Percentiles rank a stretch among this genome's conserved stretches.
phyloP scores from a whole-genome alignment of 2,797 vertebrate genomes.

The Xerus rutilus region DNA sequence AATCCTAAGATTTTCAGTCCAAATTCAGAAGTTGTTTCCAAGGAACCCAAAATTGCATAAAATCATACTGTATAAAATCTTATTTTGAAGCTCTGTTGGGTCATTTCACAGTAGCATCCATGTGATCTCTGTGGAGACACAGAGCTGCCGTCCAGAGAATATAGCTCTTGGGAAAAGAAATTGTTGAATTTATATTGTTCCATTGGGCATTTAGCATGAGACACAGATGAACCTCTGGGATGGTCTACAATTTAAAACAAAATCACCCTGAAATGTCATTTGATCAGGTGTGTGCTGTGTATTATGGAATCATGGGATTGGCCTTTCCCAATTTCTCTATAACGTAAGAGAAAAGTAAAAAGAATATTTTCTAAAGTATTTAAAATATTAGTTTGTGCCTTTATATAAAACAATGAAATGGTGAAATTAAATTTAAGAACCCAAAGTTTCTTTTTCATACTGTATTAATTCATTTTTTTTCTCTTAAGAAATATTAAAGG shows the following conservation, averaged over 20 bases:
- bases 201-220: background rate
- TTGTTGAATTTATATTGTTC: background rate
- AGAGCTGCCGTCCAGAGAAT: background rate
- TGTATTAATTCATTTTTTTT: background rate
- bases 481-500: background rate
- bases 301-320: background rate
- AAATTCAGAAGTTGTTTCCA: background rate
- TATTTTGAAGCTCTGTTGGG: background rate
- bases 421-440: background rate
- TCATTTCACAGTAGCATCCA: background rate
- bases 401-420: background rate
- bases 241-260: background rate
- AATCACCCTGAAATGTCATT: background rate
- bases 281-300: background rate
- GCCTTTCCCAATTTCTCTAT: background rate
- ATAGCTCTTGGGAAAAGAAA: background rate
- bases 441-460: background rate
- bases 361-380: background rate
- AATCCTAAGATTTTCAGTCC: constrained; percentile 13
- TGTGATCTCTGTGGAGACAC: background rate
- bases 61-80: background rate
- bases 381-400: background rate
- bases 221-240: background rate
- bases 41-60: background rate
- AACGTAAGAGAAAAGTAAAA: background rate